These are phyloP conservation scores for Acrobasis repandana DNA, from an alignment of 2,888 invertebrate genomes.

Conservation along the genomic window DNA sequence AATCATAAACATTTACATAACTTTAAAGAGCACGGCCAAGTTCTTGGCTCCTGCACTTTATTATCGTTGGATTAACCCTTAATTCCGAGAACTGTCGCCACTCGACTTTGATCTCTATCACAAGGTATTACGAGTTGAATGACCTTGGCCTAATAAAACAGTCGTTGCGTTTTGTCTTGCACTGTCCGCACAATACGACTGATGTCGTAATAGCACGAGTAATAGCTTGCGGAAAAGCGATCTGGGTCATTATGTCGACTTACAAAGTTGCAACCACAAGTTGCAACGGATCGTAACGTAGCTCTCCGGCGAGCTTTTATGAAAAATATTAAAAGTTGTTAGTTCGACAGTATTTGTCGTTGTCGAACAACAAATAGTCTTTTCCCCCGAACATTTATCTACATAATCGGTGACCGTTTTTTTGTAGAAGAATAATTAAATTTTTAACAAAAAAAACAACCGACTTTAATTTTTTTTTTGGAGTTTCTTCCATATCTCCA, in stretches of 20 bases:
- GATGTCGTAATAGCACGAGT: constrained; percentile 47
- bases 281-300: not conserved
- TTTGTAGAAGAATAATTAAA: too few species aligned
- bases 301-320: too few species aligned
- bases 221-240: constrained; percentile 50
- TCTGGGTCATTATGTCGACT: not conserved
- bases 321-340: too few species aligned
- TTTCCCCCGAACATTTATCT: too few species aligned
- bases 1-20: not conserved
- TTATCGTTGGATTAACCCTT: not conserved
- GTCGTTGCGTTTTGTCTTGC: constrained; percentile 40
- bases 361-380: too few species aligned
- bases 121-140: not conserved
- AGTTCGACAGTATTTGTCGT: too few species aligned
- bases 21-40: not conserved
- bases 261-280: not conserved
- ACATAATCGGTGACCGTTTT: too few species aligned
- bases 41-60: not conserved
- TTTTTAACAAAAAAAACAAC: too few species aligned
- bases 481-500: too few species aligned
- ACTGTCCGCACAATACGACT: constrained; percentile 38
- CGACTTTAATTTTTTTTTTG: too few species aligned
- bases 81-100: not conserved
- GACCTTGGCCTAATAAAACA: constrained; percentile 68
- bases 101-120: not conserved